Conservation (phyloP, 2,113 vertebrate species). For the Typhlomys cinereus region DNA sequence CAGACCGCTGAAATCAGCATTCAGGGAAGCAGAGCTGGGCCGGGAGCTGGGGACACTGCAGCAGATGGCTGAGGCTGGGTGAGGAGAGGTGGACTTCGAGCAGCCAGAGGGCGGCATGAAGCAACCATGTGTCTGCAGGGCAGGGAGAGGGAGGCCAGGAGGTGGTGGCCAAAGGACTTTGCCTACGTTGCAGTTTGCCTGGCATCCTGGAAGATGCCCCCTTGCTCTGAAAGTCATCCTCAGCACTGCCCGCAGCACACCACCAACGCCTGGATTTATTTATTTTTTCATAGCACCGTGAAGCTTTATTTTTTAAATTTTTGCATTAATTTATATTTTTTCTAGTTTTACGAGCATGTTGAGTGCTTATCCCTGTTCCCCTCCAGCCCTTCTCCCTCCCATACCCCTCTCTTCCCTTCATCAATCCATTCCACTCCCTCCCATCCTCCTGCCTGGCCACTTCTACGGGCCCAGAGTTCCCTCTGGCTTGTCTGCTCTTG, state of each 20-base stretch:
- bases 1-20: conserved; percentile 42
- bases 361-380: no score
- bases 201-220: background rate
- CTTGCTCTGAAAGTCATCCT: conserved; percentile 23
- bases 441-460: no score
- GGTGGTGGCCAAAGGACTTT: conserved; percentile 10
- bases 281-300: no score
- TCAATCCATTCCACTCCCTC: no score
- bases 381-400: no score
- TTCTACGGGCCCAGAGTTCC: no score
- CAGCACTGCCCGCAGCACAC: background rate
- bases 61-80: background rate
- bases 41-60: background rate
- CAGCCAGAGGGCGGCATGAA: conserved; percentile 46
- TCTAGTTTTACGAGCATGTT: no score
- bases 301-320: no score
- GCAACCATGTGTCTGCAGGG: conserved; percentile 20
- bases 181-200: conserved; percentile 38
- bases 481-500: no score
- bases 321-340: no score
- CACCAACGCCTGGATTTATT: conserved; percentile 33
- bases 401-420: no score
- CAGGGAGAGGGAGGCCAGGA: conserved; percentile 1
- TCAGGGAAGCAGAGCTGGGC: background rate
- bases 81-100: conserved; percentile 19